Evolutionary conservation across 2,113 vertebrate species (phyloP), one percentile per base, ranked within the genome.

Genomic region (Plotosus lineatus): DNA sequence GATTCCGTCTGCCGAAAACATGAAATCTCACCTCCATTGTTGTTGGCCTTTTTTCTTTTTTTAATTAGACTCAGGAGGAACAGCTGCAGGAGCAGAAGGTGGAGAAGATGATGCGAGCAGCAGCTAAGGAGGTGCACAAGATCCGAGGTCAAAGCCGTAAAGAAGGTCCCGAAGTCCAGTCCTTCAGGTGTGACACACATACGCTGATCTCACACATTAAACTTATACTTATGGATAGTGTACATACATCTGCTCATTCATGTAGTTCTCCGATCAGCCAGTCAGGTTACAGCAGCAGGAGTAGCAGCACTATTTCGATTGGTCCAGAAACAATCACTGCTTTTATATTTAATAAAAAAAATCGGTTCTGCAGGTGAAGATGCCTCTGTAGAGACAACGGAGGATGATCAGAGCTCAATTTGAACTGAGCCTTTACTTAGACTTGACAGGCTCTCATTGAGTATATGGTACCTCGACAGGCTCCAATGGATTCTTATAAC

Each of bases 91-190:
- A 97, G 87, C 92, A 95, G 40, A 90, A 94, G 82, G 94, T 97
- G 0, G 95, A 98, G 89, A 97, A 95, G 91, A 97, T 98, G 96
- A 95, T 99, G 97, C 93, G 94, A 81, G 94, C 95, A 0, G 97
- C 96, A 3, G 96, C 97, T 71, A 99, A 98, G 91, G 97, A 98
- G 0, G 96, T 99, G 55, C 95, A 96, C 88, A 94, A 96, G 89
- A 95, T 99, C 83, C 91, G 96, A 61, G 96, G 95, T 28, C 97
- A 96, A 90, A 97, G 94, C 89, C 91, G 94, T 50, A 97, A 96
- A 83, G 97, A 98, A 86, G 95, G 95, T 33, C 91, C 95, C 0
- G 96, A 98, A 90, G 93, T 99, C 14, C 98, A 97, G 90, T 97
- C 94, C 68, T 99, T 99, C 94, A 95, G 97, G 98, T 99, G 98